Percentiles rank a stretch among this genome's conserved stretches.
Conservation (phyloP, 2,113 vertebrate genomes). For the Pangasianodon gigas region DNA sequence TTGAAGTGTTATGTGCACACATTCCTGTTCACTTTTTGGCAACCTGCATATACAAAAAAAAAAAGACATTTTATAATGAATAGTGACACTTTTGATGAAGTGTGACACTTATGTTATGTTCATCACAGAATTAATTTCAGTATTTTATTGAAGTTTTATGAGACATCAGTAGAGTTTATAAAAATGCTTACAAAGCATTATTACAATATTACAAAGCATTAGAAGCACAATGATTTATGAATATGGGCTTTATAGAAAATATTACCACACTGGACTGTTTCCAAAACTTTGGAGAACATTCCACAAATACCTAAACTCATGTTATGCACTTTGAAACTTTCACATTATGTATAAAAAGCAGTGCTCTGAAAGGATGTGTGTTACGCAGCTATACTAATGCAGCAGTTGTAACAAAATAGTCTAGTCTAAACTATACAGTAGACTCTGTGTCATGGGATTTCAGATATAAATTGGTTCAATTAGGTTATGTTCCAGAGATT, state of each 20-base stretch:
- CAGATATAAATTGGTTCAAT: conserved; percentile 53
- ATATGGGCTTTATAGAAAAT: background rate
- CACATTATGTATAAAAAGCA: background rate
- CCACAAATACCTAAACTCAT: background rate
- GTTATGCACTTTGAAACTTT: background rate
- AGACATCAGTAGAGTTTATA: background rate
- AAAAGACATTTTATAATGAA: background rate
- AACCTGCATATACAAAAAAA: background rate
- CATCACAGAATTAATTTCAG: background rate
- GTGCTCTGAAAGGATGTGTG: background rate
- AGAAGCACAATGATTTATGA: background rate
- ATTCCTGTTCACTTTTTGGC: background rate
- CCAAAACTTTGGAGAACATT: background rate
- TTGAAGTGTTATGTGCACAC: background rate
- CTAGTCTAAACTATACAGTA: conserved; percentile 1
- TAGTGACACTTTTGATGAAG: background rate
- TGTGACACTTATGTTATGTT: background rate
- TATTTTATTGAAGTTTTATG: background rate
- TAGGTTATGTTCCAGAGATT: conserved; percentile 55
- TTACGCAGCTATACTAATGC: background rate
- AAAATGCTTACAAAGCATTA: background rate
- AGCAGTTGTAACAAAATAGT: conserved; percentile 15
- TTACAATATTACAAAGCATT: background rate
- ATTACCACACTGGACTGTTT: background rate
- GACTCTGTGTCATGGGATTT: conserved; percentile 42